A percentile compares a stretch with the other conserved stretches of the same genome.
These are phyloP conservation scores for Biston stratarius DNA, from an alignment of 2,888 invertebrate species.

Conservation along the genomic window DNA sequence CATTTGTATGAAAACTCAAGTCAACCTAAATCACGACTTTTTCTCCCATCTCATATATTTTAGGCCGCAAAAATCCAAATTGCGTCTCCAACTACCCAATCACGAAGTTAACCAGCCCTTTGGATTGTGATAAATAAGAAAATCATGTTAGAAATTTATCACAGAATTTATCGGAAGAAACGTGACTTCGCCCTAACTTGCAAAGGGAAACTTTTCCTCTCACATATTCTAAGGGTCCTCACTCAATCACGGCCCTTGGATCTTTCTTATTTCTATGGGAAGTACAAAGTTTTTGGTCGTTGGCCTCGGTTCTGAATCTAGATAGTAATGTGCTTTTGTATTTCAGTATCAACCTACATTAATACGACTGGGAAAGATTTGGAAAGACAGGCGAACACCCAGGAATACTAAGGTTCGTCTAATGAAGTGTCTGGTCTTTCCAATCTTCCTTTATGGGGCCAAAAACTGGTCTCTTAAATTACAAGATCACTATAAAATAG, in stretches of 20 bases:
- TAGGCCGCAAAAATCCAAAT: constrained; percentile 25
- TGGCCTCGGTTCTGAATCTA: constrained; percentile 4
- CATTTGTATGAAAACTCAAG: constrained; percentile 3
- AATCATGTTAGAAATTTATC: constrained; percentile 40
- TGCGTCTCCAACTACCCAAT: constrained; percentile 31
- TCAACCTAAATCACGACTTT: constrained; percentile 13
- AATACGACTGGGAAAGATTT: no score
- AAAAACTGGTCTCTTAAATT: no score
- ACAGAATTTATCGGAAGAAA: constrained; percentile 35
- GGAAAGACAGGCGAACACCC: no score
- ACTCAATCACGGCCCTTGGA: constrained; percentile 36
- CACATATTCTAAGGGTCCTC: constrained; percentile 35
- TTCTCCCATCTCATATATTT: constrained; percentile 8
- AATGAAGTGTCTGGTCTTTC: no score
- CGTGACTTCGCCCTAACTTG: constrained; percentile 43
- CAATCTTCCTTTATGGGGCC: no score
- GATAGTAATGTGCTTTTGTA: constrained; percentile 17
- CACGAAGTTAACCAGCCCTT: constrained; percentile 37
- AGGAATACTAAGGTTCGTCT: no score
- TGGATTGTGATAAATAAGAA: constrained; percentile 38
- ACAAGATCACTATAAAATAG: no score
- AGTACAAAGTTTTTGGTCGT: constrained; percentile 28
- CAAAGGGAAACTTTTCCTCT: constrained; percentile 31
- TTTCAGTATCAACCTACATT: no score
- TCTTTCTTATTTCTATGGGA: constrained; percentile 37